These are phyloP conservation scores for Drosophila longiperda DNA, from an alignment of 2,888 invertebrate species.

Conservation along the genomic window DNA sequence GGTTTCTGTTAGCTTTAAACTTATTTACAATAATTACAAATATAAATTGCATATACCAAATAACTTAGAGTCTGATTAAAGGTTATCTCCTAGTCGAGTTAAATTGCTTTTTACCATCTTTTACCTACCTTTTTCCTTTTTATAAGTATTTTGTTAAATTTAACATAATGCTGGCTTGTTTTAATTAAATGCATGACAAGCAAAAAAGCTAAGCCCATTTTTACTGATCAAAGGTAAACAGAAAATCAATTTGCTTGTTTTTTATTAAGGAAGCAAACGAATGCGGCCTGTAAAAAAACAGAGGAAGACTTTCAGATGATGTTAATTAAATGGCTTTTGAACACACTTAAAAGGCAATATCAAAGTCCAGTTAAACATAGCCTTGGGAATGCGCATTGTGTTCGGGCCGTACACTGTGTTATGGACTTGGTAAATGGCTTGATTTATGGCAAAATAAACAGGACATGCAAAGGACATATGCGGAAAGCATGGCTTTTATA, in stretches of 20 bases:
- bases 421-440: constrained; percentile 51
- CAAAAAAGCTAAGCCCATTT: constrained; percentile 19
- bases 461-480: constrained; percentile 54
- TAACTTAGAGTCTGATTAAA: background rate
- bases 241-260: constrained; percentile 63
- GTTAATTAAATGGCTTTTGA: constrained; percentile 64
- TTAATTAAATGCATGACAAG: constrained; percentile 44
- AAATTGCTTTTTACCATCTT: constrained; percentile 8
- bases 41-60: background rate
- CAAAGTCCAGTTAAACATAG: constrained; percentile 2
- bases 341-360: constrained; percentile 24
- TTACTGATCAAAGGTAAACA: constrained; percentile 62
- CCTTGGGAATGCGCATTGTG: constrained; percentile 27
- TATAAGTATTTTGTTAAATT: constrained; percentile 21
- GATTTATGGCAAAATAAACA: constrained; percentile 70
- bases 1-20: background rate
- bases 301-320: constrained; percentile 29
- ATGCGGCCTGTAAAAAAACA: constrained; percentile 22
- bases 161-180: constrained; percentile 33
- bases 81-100: background rate
- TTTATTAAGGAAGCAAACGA: constrained; percentile 26
- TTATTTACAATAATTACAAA: background rate
- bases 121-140: constrained; percentile 8
- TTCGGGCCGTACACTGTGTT: constrained; percentile 6
- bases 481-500: constrained; percentile 7